Conservation (phyloP, 2,888 invertebrate genomes). For the Trissolcus japonicus region DNA sequence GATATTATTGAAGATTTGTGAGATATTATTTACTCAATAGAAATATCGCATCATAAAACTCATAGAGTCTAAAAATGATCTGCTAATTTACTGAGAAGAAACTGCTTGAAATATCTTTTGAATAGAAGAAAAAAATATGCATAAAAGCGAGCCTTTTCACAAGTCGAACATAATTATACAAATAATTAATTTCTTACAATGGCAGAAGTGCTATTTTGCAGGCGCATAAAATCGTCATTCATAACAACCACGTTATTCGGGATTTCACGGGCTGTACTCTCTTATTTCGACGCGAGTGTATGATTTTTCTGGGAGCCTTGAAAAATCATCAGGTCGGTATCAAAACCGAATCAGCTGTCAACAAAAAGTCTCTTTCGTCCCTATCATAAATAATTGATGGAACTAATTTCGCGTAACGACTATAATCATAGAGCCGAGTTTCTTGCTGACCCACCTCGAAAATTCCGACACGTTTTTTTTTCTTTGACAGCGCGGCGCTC, state of each 20-base stretch:
- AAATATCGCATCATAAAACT: background rate
- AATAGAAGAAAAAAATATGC: background rate
- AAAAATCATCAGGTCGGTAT: slow-evolving; percentile 12
- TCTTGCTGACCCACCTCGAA: slow-evolving; percentile 23
- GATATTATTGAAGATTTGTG: no score
- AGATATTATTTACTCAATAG: no score
- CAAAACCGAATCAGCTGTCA: slow-evolving; percentile 35
- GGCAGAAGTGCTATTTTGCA: slow-evolving; percentile 8
- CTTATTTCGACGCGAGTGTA: background rate
- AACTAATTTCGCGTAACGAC: slow-evolving; percentile 32
- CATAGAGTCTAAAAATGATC: slow-evolving; percentile 3
- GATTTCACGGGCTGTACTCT: background rate
- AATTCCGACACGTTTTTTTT: slow-evolving; percentile 29
- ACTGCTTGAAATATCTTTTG: background rate
- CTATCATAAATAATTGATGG: slow-evolving; percentile 31
- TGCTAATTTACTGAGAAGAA: slow-evolving; percentile 9
- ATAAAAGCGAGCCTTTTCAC: slow-evolving; percentile 3
- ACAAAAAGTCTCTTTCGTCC: slow-evolving; percentile 9
- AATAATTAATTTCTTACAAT: slow-evolving; percentile 29
- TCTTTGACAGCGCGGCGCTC: slow-evolving; percentile 15
- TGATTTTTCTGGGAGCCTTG: background rate
- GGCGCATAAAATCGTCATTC: slow-evolving; percentile 12
- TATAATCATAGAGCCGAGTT: slow-evolving; percentile 29
- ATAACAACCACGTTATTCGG: slow-evolving; percentile 13
- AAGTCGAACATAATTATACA: slow-evolving; percentile 24